These are phyloP conservation scores for Antigone vipio DNA, from an alignment of 2,113 vertebrate species.

Conservation along the genomic window DNA sequence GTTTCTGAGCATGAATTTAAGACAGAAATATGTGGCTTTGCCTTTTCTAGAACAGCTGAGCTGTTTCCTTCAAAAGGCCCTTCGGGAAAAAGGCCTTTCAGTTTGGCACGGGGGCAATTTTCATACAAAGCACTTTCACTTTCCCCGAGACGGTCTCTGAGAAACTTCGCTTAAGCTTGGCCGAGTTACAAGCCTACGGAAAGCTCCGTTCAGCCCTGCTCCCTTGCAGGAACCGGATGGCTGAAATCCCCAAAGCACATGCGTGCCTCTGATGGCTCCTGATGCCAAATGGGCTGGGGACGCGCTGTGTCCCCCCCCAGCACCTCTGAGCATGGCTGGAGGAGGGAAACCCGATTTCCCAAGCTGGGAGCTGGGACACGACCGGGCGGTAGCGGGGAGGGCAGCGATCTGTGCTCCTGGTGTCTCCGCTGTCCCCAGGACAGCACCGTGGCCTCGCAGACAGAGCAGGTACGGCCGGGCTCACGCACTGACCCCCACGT, in stretches of 20 bases:
- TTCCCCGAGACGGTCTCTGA: background rate
- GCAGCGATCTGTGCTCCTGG: background rate
- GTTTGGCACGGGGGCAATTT: background rate
- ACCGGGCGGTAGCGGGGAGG: background rate
- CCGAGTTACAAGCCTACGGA: accelerated
- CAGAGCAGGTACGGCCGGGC: accelerated
- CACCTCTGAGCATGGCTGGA: background rate
- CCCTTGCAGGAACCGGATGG: background rate
- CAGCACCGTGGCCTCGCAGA: background rate
- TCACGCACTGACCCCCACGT: accelerated
- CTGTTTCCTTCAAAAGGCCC: background rate
- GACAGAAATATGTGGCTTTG: background rate
- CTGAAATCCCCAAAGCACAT: background rate
- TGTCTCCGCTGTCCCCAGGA: background rate
- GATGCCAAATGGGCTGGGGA: background rate
- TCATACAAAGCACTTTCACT: background rate
- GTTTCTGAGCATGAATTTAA: background rate
- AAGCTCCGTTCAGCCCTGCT: background rate
- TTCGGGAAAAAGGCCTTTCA: background rate
- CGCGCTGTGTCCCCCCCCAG: background rate
- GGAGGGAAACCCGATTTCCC: background rate
- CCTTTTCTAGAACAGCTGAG: background rate
- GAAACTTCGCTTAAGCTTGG: background rate
- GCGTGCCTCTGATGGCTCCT: background rate
- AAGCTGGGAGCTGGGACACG: background rate